Percentiles rank a stretch among this genome's conserved stretches.
These are phyloP conservation scores for Spodoptera exigua DNA, from an alignment of 2,888 invertebrate species.

Conservation along the genomic window DNA sequence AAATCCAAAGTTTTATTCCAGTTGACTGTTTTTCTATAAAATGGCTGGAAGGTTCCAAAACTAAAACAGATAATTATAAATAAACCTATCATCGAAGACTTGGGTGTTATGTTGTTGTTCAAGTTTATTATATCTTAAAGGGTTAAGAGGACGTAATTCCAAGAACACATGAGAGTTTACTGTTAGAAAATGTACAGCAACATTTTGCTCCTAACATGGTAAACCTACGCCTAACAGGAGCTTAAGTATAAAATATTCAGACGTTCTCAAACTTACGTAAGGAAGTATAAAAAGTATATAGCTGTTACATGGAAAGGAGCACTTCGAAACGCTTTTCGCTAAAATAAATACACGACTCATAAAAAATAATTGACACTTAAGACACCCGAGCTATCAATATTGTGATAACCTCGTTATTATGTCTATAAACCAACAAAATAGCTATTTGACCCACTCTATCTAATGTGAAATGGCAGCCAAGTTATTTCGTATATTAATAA, in stretches of 20 bases:
- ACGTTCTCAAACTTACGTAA: conserved; percentile 13
- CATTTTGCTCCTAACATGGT: background rate
- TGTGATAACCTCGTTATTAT: conserved; percentile 68
- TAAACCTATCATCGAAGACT: too few species aligned
- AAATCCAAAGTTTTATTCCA: too few species aligned
- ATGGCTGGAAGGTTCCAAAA: too few species aligned
- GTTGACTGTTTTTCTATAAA: too few species aligned
- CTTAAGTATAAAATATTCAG: conserved; percentile 29
- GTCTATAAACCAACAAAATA: conserved; percentile 64
- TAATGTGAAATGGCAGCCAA: conserved; percentile 43
- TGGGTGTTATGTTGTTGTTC: too few species aligned
- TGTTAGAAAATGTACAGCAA: too few species aligned
- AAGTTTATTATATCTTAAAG: too few species aligned
- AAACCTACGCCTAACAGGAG: conserved; percentile 4
- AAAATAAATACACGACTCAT: conserved; percentile 68
- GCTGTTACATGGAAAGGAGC: conserved; percentile 50
- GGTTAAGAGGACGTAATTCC: too few species aligned
- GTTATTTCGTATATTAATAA: conserved; percentile 45
- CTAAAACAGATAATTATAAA: too few species aligned
- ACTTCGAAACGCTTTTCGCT: conserved; percentile 55
- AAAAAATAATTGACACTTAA: conserved; percentile 74
- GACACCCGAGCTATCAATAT: conserved; percentile 69
- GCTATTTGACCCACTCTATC: conserved; percentile 59
- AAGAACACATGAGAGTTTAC: too few species aligned
- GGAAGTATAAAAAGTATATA: conserved; percentile 50